Evolutionary conservation across 92 coral and sea anemone species (phyloP), one percentile per base, ranked within the genome.

Genomic region (Scolanthus callimorphus): DNA sequence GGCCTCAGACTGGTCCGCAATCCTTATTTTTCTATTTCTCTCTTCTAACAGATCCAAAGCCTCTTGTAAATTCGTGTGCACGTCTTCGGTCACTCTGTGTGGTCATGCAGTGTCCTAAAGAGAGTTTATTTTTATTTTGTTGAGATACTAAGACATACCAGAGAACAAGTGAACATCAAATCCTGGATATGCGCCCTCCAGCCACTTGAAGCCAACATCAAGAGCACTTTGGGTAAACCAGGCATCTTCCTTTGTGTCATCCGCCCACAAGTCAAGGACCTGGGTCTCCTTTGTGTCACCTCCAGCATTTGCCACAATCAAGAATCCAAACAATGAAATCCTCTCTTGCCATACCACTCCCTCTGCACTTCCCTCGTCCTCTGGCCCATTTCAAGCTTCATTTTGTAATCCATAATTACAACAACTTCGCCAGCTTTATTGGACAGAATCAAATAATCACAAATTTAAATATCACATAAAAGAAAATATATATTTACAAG

Each of bases 341-440:
- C 82, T 17, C 70, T 56, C 31, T 76, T 76, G 0, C 82, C 82
- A 60, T 76, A 76, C 82, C 82, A 76, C 12, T 76, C 83, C 1
- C 71, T 17, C 27, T 76, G 76, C 29, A 76, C 61, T 28, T 76
- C 83, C 9, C 76, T 0, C 4, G 70, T 4, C 22, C 55, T 65
- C 69, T 59, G 31, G 0, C 83, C 62, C 3, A 76, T 39, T 46
- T 76, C 65, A 13, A 76, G 65, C 28, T 76, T 76, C 83, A 76
- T 76, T 41, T 76, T 76, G 29, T 68, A n/a, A n/a, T n/a, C n/a
- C 67, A 15, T 76, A 0, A 76, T 55, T 0, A 76, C 63, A 1
- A 67, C 64, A 2, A 51, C 63, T 25, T 60, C 60, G 2, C 83
- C 73, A 20, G 80, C 52, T 17, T 57, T 4, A 31, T 56, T 74